Evolutionary conservation across 2,888 invertebrate species (phyloP).

Genomic region (Xanthia icteritia): DNA sequence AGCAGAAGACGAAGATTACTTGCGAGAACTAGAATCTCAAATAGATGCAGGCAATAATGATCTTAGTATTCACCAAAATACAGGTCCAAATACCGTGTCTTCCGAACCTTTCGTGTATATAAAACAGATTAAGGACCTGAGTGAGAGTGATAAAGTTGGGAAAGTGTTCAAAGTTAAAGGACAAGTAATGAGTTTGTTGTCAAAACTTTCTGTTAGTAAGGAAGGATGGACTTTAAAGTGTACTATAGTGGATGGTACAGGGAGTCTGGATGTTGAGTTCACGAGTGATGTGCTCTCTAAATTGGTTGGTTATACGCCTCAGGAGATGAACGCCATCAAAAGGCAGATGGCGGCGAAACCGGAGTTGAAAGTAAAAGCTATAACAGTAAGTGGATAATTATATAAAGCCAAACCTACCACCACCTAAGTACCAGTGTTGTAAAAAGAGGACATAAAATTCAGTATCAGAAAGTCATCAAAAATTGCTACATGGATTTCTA

Average conservation of each 20-base stretch:
- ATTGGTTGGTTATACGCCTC: constrained; percentile 87
- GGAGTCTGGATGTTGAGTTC: constrained; percentile 89
- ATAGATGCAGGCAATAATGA: constrained; percentile 72
- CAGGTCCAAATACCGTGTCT: constrained; percentile 68
- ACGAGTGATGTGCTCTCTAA: constrained; percentile 89
- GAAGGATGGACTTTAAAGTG: constrained; percentile 90
- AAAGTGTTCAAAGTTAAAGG: constrained; percentile 90
- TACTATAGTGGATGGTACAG: constrained; percentile 90
- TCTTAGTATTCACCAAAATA: constrained; percentile 45
- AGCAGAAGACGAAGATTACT: constrained; percentile 82
- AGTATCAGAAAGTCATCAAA: neutral
- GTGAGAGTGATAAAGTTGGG: constrained; percentile 75
- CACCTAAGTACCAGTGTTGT: too few species aligned
- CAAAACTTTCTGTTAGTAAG: constrained; percentile 89
- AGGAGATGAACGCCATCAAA: constrained; percentile 84
- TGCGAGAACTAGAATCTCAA: constrained; percentile 79
- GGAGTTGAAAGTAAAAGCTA: constrained; percentile 79
- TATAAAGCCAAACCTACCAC: neutral
- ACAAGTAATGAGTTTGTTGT: constrained; percentile 88
- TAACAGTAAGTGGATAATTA: constrained; percentile 74
- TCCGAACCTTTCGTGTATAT: constrained; percentile 85
- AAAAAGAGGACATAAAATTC: neutral
- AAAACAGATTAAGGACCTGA: constrained; percentile 83
- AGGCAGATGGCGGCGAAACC: constrained; percentile 80
- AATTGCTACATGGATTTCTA: neutral